Evolutionary conservation across 1,140 invertebrate species (phyloP), one percentile per base, ranked within the genome.

Genomic region (Gonioctena quinquepunctata): DNA sequence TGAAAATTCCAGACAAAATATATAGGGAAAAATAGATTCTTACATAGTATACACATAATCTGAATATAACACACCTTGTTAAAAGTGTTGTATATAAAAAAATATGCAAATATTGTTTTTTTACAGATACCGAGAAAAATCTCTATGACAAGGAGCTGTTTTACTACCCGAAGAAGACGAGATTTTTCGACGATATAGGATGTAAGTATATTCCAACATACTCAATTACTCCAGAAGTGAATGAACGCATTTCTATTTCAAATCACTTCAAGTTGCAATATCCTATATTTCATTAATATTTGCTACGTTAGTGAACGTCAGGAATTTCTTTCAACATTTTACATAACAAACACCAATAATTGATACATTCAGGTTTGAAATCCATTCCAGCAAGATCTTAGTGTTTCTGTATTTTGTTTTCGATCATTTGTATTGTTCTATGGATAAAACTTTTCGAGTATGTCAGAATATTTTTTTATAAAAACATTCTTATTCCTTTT

Each of bases 131-230:
- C 19, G 5, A 18, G 22, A 42, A 27, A 23, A 42, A 26, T 23
- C 50, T 65, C 16, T 21, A 18, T 4, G 68, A 70, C 23, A 59
- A 70, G 22, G 76, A 77, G 67, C 61, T 76, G 3, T 69, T 75
- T 16, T 79, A 77, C 71, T 69, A 76, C 21, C 80, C 80, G 62
- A 76, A 78, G 16, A 81, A 86, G 69, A 81, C 80, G 68, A 83
- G 86, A 74, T 88, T 88, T 71, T 87, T 88, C 76, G 87, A 87
- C 67, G 86, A 87, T 73, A 81, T 88, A 65, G 87, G 86, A 79
- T 70, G 87, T 88, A 81, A 88, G 87, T 87, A 80, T 68, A 3
- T 22, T 5, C 11, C 11, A 7, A 42, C n/a, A n/a, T 7, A 7
- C 33, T 42, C 6, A 42, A 42, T 7, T 42, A 42, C 6, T 7